Evolutionary conservation across 1,140 invertebrate species (phyloP).

Genomic region (Drosophila orosa): DNA sequence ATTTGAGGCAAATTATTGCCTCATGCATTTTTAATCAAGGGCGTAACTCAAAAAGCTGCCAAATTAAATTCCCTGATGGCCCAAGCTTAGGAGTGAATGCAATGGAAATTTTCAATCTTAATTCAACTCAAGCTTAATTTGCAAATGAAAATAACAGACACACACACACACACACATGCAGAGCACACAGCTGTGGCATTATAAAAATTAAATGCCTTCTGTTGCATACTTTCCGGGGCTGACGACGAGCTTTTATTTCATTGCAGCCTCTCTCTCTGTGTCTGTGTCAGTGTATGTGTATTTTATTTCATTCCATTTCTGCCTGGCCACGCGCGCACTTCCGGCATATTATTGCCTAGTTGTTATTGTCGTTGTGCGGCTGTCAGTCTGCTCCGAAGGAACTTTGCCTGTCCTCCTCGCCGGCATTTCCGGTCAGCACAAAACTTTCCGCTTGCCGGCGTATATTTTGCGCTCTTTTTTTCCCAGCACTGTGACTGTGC

Average conservation of each 20-base stretch:
- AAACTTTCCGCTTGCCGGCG: constrained; percentile 48
- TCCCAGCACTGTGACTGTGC: constrained; percentile 33
- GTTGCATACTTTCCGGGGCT: constrained; percentile 65
- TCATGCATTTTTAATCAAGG: constrained; percentile 36
- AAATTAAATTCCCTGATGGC: constrained; percentile 38
- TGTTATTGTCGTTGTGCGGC: constrained; percentile 35
- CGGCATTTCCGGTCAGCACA: constrained; percentile 74
- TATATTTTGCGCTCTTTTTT: constrained; percentile 26
- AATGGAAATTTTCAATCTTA: constrained; percentile 43
- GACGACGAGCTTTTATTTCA: constrained; percentile 36
- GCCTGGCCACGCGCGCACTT: constrained; percentile 69
- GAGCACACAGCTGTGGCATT: constrained; percentile 33
- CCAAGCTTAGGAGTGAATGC: constrained; percentile 8
- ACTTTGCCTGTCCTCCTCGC: constrained; percentile 55
- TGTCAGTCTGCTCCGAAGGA: constrained; percentile 49
- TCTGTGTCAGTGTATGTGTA: constrained; percentile 22
- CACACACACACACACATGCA: constrained; percentile 16
- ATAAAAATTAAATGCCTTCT: constrained; percentile 58
- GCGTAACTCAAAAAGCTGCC: constrained; percentile 29
- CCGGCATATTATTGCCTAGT: constrained; percentile 73
- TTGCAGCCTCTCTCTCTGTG: constrained; percentile 34
- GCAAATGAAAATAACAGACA: constrained; percentile 30
- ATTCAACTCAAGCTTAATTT: constrained; percentile 53
- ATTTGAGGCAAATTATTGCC: constrained; percentile 41
- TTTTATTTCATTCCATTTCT: constrained; percentile 64